Conservation (phyloP, 2,888 invertebrate species). For the Helobdella robusta region DNA sequence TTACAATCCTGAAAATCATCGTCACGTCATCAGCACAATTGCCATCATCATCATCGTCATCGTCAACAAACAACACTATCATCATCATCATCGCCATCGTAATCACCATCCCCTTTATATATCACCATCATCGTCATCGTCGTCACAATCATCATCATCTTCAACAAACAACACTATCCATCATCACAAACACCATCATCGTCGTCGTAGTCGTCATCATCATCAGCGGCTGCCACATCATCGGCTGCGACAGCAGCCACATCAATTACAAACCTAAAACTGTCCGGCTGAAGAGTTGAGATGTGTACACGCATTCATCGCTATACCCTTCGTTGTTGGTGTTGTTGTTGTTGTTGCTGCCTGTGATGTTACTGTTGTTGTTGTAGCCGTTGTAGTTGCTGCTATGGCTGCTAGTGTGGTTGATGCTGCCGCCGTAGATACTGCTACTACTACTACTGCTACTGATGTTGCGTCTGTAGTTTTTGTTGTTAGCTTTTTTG, state of each 20-base stretch:
- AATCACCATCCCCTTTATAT: neutral
- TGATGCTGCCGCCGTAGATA: neutral
- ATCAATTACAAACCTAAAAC: neutral
- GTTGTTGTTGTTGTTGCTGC: neutral
- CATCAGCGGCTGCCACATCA: neutral
- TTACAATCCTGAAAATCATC: neutral
- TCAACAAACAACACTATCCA: too few species aligned
- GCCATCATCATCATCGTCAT: too few species aligned
- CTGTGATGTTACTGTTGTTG: neutral
- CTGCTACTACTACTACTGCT: neutral
- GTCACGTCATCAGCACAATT: too few species aligned
- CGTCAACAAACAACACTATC: neutral
- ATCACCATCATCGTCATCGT: neutral
- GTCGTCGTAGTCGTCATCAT: neutral
- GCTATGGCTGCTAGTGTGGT: neutral
- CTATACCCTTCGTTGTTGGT: too few species aligned
- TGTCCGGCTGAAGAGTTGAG: slow-evolving; percentile 1
- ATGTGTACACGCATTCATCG: too few species aligned
- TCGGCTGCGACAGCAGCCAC: neutral
- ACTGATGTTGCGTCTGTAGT: neutral
- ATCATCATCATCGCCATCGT: slow-evolving; percentile 1
- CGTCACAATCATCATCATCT: too few species aligned
- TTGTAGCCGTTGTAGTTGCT: neutral
- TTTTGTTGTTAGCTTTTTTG: neutral
- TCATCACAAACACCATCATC: neutral